Conservation (phyloP, 1,140 invertebrate genomes). For the Pachypsylla venusta region DNA sequence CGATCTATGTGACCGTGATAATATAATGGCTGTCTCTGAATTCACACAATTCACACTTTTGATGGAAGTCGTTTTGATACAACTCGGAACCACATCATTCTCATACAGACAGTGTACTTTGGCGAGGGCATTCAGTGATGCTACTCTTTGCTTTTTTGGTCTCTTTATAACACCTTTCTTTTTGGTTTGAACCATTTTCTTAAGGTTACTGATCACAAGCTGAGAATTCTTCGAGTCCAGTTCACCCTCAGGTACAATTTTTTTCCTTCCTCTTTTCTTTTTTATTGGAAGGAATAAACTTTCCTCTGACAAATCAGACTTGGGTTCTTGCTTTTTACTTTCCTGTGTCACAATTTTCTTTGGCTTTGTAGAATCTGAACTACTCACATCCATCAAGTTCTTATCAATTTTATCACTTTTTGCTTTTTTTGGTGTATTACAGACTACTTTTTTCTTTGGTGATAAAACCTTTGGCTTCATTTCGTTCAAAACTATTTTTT, state of each 20-base stretch:
- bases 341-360: conserved; percentile 23
- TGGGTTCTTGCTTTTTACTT: conserved; percentile 26
- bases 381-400: neutral
- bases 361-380: neutral
- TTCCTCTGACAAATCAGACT: conserved; percentile 17
- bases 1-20: neutral
- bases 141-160: conserved; percentile 65
- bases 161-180: conserved; percentile 44
- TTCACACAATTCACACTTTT: conserved; percentile 10
- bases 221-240: conserved; percentile 17
- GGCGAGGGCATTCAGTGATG: conserved; percentile 75
- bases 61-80: conserved; percentile 15
- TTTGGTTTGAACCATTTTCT: conserved; percentile 34
- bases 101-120: conserved; percentile 85
- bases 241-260: conserved; percentile 19
- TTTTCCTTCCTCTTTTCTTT: conserved; percentile 21
- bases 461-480: conserved; percentile 17
- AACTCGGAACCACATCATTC: conserved; percentile 46
- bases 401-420: conserved; percentile 11
- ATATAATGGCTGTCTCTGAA: conserved; percentile 5
- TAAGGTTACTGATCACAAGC: conserved; percentile 28
- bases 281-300: conserved; percentile 12
- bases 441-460: conserved; percentile 18
- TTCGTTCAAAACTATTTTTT: conserved; percentile 19
- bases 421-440: conserved; percentile 26